A percentile compares a stretch with the other conserved stretches of the same genome.
Evolutionary conservation across 2,888 invertebrate species (phyloP).

Genomic region (Cephonodes hylas): DNA sequence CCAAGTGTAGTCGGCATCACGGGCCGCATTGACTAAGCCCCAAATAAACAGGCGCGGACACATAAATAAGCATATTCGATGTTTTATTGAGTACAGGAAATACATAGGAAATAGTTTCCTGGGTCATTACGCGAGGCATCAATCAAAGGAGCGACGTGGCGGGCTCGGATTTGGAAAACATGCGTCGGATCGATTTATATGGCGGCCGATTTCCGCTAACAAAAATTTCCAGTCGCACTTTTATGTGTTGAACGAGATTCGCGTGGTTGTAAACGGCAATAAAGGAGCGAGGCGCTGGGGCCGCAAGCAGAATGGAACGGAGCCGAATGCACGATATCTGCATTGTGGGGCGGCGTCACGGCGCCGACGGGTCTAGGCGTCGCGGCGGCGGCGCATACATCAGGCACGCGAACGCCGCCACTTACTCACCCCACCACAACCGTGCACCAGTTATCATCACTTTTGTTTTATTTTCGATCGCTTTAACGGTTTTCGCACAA

Average conservation of each 20-base stretch:
- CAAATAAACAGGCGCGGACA: slow-evolving; percentile 74
- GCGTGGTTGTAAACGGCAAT: slow-evolving; percentile 51
- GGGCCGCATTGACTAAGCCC: slow-evolving; percentile 73
- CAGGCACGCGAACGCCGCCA: slow-evolving; percentile 68
- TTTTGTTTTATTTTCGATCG: slow-evolving; percentile 58
- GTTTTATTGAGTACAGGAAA: slow-evolving; percentile 80
- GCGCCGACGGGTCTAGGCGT: slow-evolving; percentile 77
- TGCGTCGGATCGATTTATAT: slow-evolving; percentile 43
- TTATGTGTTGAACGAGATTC: slow-evolving; percentile 26
- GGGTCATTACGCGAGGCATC: slow-evolving; percentile 76
- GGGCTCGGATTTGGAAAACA: slow-evolving; percentile 49
- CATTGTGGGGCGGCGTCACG: slow-evolving; percentile 70
- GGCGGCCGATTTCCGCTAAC: slow-evolving; percentile 31
- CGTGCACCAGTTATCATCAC: slow-evolving; percentile 65
- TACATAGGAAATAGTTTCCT: slow-evolving; percentile 78
- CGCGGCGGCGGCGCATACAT: slow-evolving; percentile 78
- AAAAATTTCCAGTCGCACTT: slow-evolving; percentile 12
- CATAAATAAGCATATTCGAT: slow-evolving; percentile 78
- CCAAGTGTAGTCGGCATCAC: slow-evolving; percentile 68
- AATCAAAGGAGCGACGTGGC: slow-evolving; percentile 65
- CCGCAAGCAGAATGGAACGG: slow-evolving; percentile 42
- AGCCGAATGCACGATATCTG: slow-evolving; percentile 74
- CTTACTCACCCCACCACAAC: slow-evolving; percentile 30
- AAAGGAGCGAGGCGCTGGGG: slow-evolving; percentile 48
- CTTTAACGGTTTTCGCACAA: slow-evolving; percentile 44